Evolutionary conservation across 2,888 invertebrate species (phyloP), one percentile per base, ranked within the genome.

Genomic region (Latrodectus elegans): DNA sequence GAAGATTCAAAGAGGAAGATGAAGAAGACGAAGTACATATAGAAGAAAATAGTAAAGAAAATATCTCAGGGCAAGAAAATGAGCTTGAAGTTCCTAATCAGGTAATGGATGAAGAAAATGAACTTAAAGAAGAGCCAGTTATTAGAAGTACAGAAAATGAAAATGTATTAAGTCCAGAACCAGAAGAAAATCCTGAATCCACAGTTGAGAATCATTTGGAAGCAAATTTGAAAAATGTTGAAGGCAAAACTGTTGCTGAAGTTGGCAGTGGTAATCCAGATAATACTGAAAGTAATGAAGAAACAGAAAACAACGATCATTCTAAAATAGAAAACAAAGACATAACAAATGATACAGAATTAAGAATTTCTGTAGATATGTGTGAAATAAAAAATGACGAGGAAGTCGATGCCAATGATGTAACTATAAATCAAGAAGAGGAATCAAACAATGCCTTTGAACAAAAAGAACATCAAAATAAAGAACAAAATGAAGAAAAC

Each of bases 221-320:
- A 17, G 8, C 55, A 75, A 22, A 55, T 60, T 14, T 15, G 52
- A 55, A 76, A 12, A 75, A 68, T 55, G 22, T 22, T 15, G 79
- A 74, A 85, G 79, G 74, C 8, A 85, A 70, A 53, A 85, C 88
- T 14, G 84, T 84, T 11, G 84, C 80, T 38, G 87, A 88, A 60
- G 87, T 83, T 26, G 87, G 87, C 49, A 88, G 87, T 49, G 78
- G 87, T n/a, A 78, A 88, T 51, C 51, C 17, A n/a, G 52, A 64
- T 17, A 78, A 72, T 65, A 14, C 12, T 26, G 81, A 86, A 8
- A 73, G 22, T 60, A 26, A 38, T 8, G 87, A 73, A 75, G 68
- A 55, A 52, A 52, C 51, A 15, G 55, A 49, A 49, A 55, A 52
- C 14, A 71, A 83, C 3, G 72, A 67, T 10, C 51, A 49, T 17